Evolutionary conservation across 2,797 vertebrate species (phyloP), one percentile per base, ranked within the genome.

Genomic region (Cryptoblepharus egeriae): DNA sequence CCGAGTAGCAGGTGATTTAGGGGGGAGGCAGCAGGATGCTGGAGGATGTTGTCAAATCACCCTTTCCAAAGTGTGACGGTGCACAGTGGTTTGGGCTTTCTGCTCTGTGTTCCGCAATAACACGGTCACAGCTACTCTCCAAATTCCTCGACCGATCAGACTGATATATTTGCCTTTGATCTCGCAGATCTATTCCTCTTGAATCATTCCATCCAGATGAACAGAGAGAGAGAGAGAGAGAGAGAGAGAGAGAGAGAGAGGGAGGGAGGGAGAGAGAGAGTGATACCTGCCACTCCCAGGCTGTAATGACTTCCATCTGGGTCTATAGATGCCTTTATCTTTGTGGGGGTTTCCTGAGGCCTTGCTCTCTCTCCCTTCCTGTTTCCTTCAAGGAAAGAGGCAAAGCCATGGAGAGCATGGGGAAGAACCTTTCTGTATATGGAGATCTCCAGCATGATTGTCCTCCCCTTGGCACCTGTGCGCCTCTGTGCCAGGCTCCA

Each of bases 271-370:
- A 85, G 79, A 0, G 78, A 7, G 10, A 52, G 28, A 60, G 55
- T 83, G 89, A 90, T 91, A 91, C 91, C 92, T 91, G 88, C 92
- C 93, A 91, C 92, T 93, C 92, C 92, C 91, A 89, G 84, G 79
- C 79, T n/a, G 80, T 94, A 93, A 94, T 93, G 92, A 92, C 92
- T 94, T 94, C 91, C 93, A 93, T 91, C 89, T 94, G 93, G 89
- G 85, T 88, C 86, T 88, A 85, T 87, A 87, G 88, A 92, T 89
- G 87, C 87, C 91, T 94, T 91, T 88, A 88, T 82, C 84, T 89
- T 84, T 91, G 91, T 89, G 92, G 90, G 86, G 83, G 92, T 88
- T 92, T 91, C 92, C 55, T 74, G 90, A 88, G 88, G 91, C 42
- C 10, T 45, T 45, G 91, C 88, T 93, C 89, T 86, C 91, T 91